A percentile compares a stretch with the other conserved stretches of the same genome.
Evolutionary conservation across 2,797 vertebrate species (phyloP).

Genomic region (Sebastes diaconus): DNA sequence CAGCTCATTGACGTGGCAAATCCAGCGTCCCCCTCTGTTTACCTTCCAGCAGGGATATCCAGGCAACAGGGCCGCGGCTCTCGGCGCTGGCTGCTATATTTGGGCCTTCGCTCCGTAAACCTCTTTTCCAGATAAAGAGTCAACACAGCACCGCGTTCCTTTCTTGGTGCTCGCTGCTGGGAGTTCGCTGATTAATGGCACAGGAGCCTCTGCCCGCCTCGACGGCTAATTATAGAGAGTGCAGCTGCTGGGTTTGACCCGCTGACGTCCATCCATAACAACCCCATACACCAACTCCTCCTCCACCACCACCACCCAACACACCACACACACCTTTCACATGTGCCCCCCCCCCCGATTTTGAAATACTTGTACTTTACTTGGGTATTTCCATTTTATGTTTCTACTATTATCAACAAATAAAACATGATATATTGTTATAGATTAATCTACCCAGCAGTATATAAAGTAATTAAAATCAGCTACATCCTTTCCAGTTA

Average conservation of each 20-base stretch:
- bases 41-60: constrained; percentile 70
- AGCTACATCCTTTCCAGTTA: not conserved
- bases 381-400: not conserved
- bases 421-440: not conserved
- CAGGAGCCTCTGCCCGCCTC: constrained; percentile 43
- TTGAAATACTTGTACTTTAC: no score
- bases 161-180: constrained; percentile 75
- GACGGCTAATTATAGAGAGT: constrained; percentile 82
- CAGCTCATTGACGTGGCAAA: constrained; percentile 65
- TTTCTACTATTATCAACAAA: not conserved
- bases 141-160: constrained; percentile 71
- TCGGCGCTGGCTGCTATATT: constrained; percentile 70
- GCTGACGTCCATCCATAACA: not conserved
- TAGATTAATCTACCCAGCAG: not conserved
- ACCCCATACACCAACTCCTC: not conserved
- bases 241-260: constrained; percentile 75
- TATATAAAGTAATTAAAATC: not conserved
- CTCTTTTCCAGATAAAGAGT: constrained; percentile 73
- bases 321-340: constrained; percentile 34
- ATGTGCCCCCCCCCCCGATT: not conserved
- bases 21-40: constrained; percentile 68
- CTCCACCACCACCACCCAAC: not conserved
- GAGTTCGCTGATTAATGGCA: constrained; percentile 59
- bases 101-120: constrained; percentile 67
- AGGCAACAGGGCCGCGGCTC: constrained; percentile 66